Percentiles rank a stretch among this genome's conserved stretches.
phyloP scores from a whole-genome alignment of 2,113 vertebrate genomes.

The Caranx melampygus region DNA sequence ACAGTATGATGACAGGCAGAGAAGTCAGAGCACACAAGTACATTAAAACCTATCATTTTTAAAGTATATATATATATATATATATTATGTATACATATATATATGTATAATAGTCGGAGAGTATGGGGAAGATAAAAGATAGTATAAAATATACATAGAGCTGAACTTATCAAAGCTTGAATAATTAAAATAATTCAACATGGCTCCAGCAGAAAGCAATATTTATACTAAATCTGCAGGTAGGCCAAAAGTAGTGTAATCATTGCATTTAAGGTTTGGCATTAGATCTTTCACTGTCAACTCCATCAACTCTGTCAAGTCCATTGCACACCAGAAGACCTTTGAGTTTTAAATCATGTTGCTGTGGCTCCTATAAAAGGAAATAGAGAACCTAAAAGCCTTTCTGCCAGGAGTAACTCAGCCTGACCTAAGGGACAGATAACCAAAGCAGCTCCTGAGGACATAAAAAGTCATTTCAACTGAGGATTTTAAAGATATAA shows the following conservation, averaged over 20 bases:
- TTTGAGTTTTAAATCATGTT: not conserved
- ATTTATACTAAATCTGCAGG: not conserved
- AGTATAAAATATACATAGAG: not conserved
- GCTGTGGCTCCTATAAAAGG: not conserved
- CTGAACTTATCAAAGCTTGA: not conserved
- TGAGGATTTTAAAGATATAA: constrained; percentile 37
- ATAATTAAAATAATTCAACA: not conserved
- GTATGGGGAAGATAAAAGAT: not conserved
- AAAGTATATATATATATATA: no score
- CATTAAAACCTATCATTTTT: not conserved
- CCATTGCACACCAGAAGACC: not conserved
- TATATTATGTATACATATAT: no score
- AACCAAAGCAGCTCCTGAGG: constrained; percentile 40
- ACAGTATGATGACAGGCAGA: not conserved
- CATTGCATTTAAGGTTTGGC: not conserved
- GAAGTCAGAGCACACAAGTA: not conserved
- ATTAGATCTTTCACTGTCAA: not conserved
- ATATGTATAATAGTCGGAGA: no score
- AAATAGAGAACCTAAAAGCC: constrained; percentile 10
- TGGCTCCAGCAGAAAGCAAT: not conserved
- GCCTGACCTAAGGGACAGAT: constrained; percentile 27
- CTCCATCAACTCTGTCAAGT: not conserved
- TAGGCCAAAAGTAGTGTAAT: not conserved
- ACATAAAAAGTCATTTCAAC: constrained; percentile 51
- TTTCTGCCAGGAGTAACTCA: constrained; percentile 40